Percentiles rank a stretch among this genome's conserved stretches.
Conservation (phyloP, 2,113 vertebrate species). For the Anguilla rostrata region DNA sequence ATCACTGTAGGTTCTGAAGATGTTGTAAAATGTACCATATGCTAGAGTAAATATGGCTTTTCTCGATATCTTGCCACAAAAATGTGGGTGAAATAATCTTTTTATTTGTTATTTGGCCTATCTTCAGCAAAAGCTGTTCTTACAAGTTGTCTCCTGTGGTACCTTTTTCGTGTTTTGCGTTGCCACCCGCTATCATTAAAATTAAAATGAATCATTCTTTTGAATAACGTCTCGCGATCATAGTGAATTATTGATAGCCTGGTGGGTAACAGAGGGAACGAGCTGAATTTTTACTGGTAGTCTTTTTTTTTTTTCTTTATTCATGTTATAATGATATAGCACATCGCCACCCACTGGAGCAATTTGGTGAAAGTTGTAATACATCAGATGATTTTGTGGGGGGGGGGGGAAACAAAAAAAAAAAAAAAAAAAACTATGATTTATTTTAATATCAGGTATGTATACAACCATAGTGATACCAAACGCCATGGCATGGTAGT, state of each 20-base stretch:
- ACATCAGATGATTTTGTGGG: not conserved
- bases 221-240: slow-evolving; percentile 76
- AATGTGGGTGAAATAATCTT: slow-evolving; percentile 42
- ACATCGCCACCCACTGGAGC: slow-evolving; percentile 25
- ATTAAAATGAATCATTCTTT: slow-evolving; percentile 78
- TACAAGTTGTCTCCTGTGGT: slow-evolving; percentile 58
- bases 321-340: slow-evolving; percentile 39
- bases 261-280: slow-evolving; percentile 64
- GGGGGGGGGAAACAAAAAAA: too few relatives aligned
- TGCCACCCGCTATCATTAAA: slow-evolving; percentile 70
- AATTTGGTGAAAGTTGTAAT: slow-evolving; percentile 8
- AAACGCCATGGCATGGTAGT: not conserved
- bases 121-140: slow-evolving; percentile 49
- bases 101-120: slow-evolving; percentile 30
- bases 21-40: not conserved
- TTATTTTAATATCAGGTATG: not conserved
- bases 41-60: not conserved
- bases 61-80: not conserved
- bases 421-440: not conserved
- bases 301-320: slow-evolving; percentile 36
- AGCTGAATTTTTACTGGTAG: slow-evolving; percentile 54
- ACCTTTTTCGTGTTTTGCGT: slow-evolving; percentile 63
- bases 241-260: slow-evolving; percentile 76
- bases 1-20: not conserved
- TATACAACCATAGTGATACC: not conserved